Evolutionary conservation across 2,113 vertebrate species (phyloP), one percentile per base, ranked within the genome.

Genomic region (Holacanthus passer): DNA sequence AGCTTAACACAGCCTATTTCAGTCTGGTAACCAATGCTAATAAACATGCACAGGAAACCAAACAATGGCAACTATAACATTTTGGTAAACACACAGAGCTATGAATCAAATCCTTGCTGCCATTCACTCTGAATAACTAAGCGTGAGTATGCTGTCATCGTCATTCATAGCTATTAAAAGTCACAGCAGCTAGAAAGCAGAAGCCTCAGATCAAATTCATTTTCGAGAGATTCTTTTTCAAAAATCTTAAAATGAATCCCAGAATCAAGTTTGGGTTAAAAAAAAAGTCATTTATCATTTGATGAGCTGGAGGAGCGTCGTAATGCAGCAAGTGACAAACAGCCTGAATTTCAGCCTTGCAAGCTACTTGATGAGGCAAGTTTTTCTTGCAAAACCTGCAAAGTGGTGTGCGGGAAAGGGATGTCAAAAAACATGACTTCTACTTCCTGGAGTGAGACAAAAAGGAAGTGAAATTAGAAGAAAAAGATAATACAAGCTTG

Each of bases 1-100:
- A 88, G 80, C 85, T 92, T 87, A 91, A 78, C 79, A 56, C 52
- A 3, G n/a, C 62, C 87, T 90, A 85, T 89, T 91, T 90, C 77
- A 59, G 79, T 87, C 82, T 48, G 48, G n/a, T 53, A 77, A 81
- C 62, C 39, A 60, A 39, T 37, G 37, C 50, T 63, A 29, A 43
- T 16, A 73, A 78, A 43, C 74, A 78, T 72, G 67, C 60, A 77
- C 37, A 71, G 37, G 67, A 77, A 69, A 84, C 22, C 19, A 72
- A 69, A 75, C 35, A 56, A 77, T 19, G 39, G 62, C 56, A 77
- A 62, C 56, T 48, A 14, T 55, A 79, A 84, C 65, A 60, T 50
- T 80, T 70, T 53, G 16, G 10, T 45, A 29, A 22, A 81, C 47
- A 65, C 5, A 22, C 31, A 6, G 41, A 9, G 12, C 37, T 39